Evolutionary conservation across 2,888 invertebrate genomes (phyloP).

Genomic region (Caradrina kadenii): DNA sequence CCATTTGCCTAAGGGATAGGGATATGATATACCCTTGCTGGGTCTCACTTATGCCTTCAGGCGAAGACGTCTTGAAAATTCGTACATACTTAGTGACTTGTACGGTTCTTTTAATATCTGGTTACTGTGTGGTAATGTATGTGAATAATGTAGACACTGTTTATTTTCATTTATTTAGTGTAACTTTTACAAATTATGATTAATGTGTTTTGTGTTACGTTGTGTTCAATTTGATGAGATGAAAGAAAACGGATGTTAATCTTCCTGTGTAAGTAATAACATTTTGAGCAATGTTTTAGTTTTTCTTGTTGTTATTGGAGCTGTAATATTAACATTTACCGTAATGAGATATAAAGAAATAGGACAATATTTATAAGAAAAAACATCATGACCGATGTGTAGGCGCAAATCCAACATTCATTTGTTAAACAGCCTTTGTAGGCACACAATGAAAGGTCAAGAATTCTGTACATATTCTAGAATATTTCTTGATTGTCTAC

Average conservation of each 20-base stretch:
- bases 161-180: slow-evolving; percentile 34
- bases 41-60: slow-evolving; percentile 54
- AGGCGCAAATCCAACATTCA: not conserved
- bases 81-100: slow-evolving; percentile 25
- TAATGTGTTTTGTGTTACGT: slow-evolving; percentile 49
- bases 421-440: slow-evolving; percentile 1
- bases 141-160: slow-evolving; percentile 19
- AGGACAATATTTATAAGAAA: not conserved
- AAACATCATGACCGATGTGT: not conserved
- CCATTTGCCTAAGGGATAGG: slow-evolving; percentile 64
- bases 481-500: not conserved
- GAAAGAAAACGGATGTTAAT: slow-evolving; percentile 41
- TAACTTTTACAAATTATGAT: slow-evolving; percentile 50
- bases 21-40: slow-evolving; percentile 45
- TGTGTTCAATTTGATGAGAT: slow-evolving; percentile 44
- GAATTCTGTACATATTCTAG: not conserved
- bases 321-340: not conserved
- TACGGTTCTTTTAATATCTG: slow-evolving; percentile 44
- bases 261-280: slow-evolving; percentile 20
- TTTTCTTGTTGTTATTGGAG: slow-evolving; percentile 4
- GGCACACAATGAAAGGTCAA: not conserved
- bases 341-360: not conserved
- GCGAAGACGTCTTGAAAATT: slow-evolving; percentile 45
- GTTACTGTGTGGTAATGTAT: slow-evolving; percentile 19
- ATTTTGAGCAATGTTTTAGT: slow-evolving; percentile 24